A percentile compares a stretch with the other conserved stretches of the same genome.
These are phyloP conservation scores for Bos taurus DNA, from an alignment of 2,113 vertebrate species.

Conservation along the genomic window DNA sequence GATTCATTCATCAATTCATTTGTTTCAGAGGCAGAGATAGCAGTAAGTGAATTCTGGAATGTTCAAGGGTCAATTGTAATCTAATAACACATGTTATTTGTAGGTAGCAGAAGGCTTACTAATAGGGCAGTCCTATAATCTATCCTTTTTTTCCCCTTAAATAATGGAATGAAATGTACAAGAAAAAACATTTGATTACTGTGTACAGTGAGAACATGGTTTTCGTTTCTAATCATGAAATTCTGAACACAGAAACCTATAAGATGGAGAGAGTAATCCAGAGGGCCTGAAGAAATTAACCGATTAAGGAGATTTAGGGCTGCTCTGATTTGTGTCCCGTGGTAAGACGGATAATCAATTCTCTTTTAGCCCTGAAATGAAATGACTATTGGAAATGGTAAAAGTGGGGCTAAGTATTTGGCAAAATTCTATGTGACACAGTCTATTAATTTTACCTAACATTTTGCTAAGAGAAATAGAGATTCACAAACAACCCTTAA, in stretches of 20 bases:
- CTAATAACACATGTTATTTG: background rate
- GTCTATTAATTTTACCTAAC: background rate
- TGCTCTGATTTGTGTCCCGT: background rate
- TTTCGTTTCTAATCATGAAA: constrained; percentile 32
- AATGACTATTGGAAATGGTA: background rate
- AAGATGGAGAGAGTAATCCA: background rate
- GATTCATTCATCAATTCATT: background rate
- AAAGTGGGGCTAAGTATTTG: background rate
- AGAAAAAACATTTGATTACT: background rate
- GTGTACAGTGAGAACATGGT: background rate
- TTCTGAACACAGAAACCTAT: background rate
- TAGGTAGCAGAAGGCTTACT: background rate
- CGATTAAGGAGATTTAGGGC: background rate
- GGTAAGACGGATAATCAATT: background rate
- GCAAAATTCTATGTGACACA: background rate
- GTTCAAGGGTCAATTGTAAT: background rate
- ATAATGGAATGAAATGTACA: background rate
- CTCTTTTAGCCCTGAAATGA: background rate
- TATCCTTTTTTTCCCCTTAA: background rate
- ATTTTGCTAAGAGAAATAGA: background rate
- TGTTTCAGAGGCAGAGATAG: background rate
- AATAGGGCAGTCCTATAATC: background rate
- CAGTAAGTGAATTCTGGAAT: background rate
- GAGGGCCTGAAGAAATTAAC: constrained; percentile 3
- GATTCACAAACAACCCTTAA: background rate